Evolutionary conservation across 2,113 vertebrate genomes (phyloP).

Genomic region (zebrafish (Danio rerio)): GRCz12tu NC_133185.1:50310001-50310500

Average conservation of each 20-base stretch:
- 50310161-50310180: no score
- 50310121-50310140: constrained; percentile 35
- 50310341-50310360: no score
- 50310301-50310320: constrained; percentile 48
- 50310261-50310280: constrained; percentile 45
- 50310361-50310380: no score
- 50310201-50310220: fast-evolving
- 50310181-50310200: constrained; percentile 36
- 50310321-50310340: not conserved
- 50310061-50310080: constrained; percentile 7
- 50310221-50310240: constrained; percentile 65
- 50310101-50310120: constrained; percentile 59
- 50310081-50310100: not conserved
- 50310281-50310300: constrained; percentile 57
- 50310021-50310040: not conserved
- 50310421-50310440: no score
- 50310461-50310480: no score
- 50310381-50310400: no score
- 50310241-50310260: fast-evolving
- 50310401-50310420: no score
- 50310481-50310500: no score
- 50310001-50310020: no score
- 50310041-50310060: no score
- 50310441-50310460: no score
- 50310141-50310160: fast-evolving